phyloP scores from a whole-genome alignment of 1,140 invertebrate genomes.

The Doryteuthis pealeii region DNA sequence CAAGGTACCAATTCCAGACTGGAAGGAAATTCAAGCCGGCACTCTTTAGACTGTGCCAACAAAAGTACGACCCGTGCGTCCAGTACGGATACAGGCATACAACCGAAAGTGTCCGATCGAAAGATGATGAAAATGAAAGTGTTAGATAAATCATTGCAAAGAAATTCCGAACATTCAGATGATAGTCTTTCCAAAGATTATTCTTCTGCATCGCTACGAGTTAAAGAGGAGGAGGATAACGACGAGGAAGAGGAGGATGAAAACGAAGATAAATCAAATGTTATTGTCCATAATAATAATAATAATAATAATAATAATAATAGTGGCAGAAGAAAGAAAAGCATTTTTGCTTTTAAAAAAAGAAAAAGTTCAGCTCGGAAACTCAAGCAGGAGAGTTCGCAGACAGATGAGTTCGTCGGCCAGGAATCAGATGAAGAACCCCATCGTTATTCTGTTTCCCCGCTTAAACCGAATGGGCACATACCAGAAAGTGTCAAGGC shows the following conservation, averaged over 20 bases:
- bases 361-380: slow-evolving; percentile 10
- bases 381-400: slow-evolving; percentile 17
- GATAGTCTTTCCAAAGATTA: slow-evolving; percentile 8
- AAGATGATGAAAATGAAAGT: too few species aligned
- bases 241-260: slow-evolving; percentile 13
- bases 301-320: slow-evolving; percentile 1
- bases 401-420: slow-evolving; percentile 13
- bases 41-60: too few species aligned
- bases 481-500: slow-evolving; percentile 33
- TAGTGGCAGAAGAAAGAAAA: not conserved
- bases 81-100: too few species aligned
- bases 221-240: slow-evolving; percentile 15
- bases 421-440: not conserved
- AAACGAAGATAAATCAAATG: slow-evolving; percentile 14
- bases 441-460: not conserved
- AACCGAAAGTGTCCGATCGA: too few species aligned
- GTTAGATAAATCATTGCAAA: too few species aligned
- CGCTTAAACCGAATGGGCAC: slow-evolving; percentile 19
- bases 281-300: not conserved
- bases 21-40: too few species aligned
- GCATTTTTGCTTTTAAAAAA: slow-evolving; percentile 2
- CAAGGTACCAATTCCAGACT: not conserved
- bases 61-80: too few species aligned
- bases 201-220: not conserved
- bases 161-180: not conserved